Percentiles rank a stretch among this genome's conserved stretches.
Evolutionary conservation across 2,888 invertebrate species (phyloP).

Genomic region (Lasioglossum calceatum): DNA sequence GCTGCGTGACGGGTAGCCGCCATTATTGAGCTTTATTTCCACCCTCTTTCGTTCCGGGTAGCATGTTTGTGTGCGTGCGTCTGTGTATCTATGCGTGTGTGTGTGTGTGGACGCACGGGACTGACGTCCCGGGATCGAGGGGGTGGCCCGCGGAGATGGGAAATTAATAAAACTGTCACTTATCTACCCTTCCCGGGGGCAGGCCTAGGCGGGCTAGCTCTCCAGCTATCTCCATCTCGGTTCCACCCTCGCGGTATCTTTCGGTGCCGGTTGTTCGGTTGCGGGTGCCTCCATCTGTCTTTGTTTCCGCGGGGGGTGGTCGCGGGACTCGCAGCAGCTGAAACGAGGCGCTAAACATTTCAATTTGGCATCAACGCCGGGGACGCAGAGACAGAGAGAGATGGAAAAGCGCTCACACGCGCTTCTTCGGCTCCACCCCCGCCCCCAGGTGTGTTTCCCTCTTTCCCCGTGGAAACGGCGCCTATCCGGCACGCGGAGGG

Average conservation of each 20-base stretch:
- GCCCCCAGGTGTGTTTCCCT: conserved; percentile 16
- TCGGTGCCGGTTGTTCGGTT: conserved; percentile 33
- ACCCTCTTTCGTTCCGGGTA: conserved; percentile 47
- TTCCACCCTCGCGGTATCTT: conserved; percentile 39
- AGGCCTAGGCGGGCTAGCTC: conserved; percentile 52
- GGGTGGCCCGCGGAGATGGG: conserved; percentile 84
- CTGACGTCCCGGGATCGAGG: conserved; percentile 68
- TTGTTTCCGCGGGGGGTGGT: conserved; percentile 47
- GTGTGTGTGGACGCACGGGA: conserved; percentile 61
- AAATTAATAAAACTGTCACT: conserved; percentile 93
- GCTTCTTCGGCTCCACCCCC: conserved; percentile 22
- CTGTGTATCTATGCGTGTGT: background rate
- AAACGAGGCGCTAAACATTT: conserved; percentile 85
- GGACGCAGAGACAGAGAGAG: background rate
- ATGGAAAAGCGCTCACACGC: background rate
- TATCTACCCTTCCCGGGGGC: conserved; percentile 84
- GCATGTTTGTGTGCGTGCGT: background rate
- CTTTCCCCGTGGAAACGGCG: conserved; percentile 38
- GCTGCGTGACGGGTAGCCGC: conserved; percentile 65
- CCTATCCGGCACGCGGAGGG: conserved; percentile 57
- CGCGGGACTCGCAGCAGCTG: conserved; percentile 74
- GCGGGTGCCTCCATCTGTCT: conserved; percentile 24
- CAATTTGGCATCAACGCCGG: conserved; percentile 82
- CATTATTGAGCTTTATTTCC: conserved; percentile 80
- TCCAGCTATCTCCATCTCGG: conserved; percentile 41